phyloP scores from a whole-genome alignment of 2,797 vertebrate genomes.

The Pipistrellus pygmaeus region DNA sequence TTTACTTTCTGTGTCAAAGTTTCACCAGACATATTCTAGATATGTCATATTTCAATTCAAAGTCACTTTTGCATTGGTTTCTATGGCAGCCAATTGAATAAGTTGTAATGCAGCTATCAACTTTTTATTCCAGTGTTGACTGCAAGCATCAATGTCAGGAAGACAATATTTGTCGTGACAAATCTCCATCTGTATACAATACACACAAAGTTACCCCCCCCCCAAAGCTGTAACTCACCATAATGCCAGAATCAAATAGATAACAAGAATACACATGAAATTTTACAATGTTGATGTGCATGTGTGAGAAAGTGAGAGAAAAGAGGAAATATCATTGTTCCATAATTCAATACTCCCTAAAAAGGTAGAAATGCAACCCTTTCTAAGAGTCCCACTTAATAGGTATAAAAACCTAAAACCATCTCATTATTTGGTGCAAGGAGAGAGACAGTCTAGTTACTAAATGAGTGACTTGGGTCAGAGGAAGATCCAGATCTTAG shows the following conservation, averaged over 20 bases:
- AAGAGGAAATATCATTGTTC: background rate
- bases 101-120: constrained; percentile 47
- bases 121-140: constrained; percentile 5
- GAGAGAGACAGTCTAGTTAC: background rate
- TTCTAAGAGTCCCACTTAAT: background rate
- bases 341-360: background rate
- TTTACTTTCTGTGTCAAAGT: constrained; percentile 63
- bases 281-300: background rate
- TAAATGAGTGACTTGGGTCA: background rate
- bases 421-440: constrained; percentile 28
- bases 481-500: background rate
- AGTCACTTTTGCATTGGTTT: constrained; percentile 62
- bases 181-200: background rate
- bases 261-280: background rate
- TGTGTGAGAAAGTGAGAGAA: background rate
- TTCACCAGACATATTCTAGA: constrained; percentile 60
- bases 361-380: background rate
- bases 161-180: constrained; percentile 45
- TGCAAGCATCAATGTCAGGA: background rate
- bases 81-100: constrained; percentile 62
- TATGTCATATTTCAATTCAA: constrained; percentile 60
- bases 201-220: background rate
- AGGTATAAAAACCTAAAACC: background rate
- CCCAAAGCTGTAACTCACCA: constrained; percentile 2
- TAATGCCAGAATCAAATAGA: constrained; percentile 27